phyloP scores from a whole-genome alignment of 2,797 vertebrate species.

The Dromococcyx pavoninus region DNA sequence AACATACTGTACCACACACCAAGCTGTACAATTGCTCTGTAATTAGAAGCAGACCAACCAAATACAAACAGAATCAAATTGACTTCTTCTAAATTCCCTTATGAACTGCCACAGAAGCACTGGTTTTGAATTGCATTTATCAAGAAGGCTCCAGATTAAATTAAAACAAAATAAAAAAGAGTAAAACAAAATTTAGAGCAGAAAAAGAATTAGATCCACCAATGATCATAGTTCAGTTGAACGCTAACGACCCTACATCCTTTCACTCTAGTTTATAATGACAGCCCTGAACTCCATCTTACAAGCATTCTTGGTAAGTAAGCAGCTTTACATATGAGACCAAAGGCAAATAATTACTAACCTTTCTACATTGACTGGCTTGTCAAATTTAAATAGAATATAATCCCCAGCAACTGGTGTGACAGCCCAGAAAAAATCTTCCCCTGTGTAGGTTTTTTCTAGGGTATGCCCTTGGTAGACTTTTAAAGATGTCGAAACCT shows the following conservation, averaged over 20 bases:
- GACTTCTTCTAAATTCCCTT: neutral
- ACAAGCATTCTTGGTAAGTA: neutral
- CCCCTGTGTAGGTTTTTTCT: conserved; percentile 95
- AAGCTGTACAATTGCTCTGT: conserved; percentile 7
- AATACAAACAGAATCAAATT: neutral
- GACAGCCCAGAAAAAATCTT: conserved; percentile 99
- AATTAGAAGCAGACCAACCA: conserved; percentile 37
- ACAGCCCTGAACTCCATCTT: neutral
- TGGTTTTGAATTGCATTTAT: neutral
- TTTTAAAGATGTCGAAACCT: conserved; percentile 97
- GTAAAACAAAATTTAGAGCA: neutral
- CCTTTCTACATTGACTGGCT: conserved; percentile 93
- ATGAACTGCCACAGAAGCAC: neutral
- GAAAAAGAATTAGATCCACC: neutral
- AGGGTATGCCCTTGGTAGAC: conserved; percentile 97
- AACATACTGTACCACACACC: neutral
- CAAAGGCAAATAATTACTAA: conserved; percentile 66
- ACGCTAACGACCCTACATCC: neutral
- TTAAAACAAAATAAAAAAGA: neutral
- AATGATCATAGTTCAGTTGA: neutral
- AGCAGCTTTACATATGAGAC: neutral
- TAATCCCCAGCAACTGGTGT: conserved; percentile 92
- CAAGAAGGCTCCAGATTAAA: neutral
- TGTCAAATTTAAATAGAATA: conserved; percentile 95
- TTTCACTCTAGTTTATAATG: neutral